These are phyloP conservation scores for Hypomecis atomaria DNA, from an alignment of 2,888 invertebrate genomes.

Conservation along the genomic window DNA sequence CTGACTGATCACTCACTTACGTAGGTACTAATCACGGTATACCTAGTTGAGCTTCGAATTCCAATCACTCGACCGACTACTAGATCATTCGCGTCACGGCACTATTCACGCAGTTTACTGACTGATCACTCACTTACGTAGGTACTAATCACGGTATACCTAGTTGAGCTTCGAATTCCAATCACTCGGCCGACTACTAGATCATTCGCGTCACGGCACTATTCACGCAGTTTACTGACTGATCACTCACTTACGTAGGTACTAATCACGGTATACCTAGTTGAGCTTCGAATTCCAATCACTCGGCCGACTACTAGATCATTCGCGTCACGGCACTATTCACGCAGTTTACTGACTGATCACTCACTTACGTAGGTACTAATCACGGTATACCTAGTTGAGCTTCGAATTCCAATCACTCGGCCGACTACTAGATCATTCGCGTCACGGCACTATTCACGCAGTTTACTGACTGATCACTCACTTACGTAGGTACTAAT, in stretches of 20 bases:
- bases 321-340: constrained; percentile 94
- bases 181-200: constrained; percentile 90
- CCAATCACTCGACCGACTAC: constrained; percentile 86
- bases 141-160: no score
- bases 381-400: background rate
- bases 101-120: constrained; percentile 91
- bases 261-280: background rate
- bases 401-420: constrained; percentile 50
- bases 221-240: constrained; percentile 92
- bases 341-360: constrained; percentile 90
- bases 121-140: no score
- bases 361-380: no score
- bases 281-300: constrained; percentile 65
- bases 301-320: constrained; percentile 92
- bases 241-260: constrained; percentile 39
- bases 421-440: constrained; percentile 93
- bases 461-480: constrained; percentile 90
- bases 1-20: constrained; percentile 82
- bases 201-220: constrained; percentile 95
- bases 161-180: no score
- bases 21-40: no score
- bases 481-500: no score
- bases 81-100: constrained; percentile 97
- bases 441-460: constrained; percentile 95
- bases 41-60: no score